Conservation (phyloP, 2,113 vertebrate species). For the Aptenodytes forsteri region DNA sequence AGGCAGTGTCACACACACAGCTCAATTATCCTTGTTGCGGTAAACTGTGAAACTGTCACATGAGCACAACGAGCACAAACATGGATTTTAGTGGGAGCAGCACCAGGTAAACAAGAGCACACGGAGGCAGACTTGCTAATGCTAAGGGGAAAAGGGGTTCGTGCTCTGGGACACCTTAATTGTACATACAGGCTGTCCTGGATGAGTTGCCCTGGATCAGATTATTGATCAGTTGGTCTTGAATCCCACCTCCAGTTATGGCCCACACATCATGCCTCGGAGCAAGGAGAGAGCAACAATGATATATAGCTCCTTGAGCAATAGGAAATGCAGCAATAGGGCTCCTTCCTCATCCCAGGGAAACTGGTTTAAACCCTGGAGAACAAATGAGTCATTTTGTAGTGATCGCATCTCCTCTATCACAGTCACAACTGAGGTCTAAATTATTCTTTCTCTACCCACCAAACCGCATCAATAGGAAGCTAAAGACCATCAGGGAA, state of each 20-base stretch:
- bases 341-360: neutral
- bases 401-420: neutral
- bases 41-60: neutral
- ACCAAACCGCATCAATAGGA: neutral
- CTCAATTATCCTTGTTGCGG: neutral
- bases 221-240: neutral
- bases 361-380: neutral
- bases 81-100: neutral
- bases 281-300: neutral
- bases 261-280: neutral
- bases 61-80: fast-evolving
- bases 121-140: fast-evolving
- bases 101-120: neutral
- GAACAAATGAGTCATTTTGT: neutral
- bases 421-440: neutral
- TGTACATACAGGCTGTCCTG: neutral
- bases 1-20: neutral
- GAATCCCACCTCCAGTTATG: neutral
- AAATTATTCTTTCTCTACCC: neutral
- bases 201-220: neutral
- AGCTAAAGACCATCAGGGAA: neutral
- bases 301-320: neutral
- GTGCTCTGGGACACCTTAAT: neutral
- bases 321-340: neutral
- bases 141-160: neutral